Evolutionary conservation across 2,113 vertebrate species (phyloP).

Genomic region (Scalopus aquaticus): DNA sequence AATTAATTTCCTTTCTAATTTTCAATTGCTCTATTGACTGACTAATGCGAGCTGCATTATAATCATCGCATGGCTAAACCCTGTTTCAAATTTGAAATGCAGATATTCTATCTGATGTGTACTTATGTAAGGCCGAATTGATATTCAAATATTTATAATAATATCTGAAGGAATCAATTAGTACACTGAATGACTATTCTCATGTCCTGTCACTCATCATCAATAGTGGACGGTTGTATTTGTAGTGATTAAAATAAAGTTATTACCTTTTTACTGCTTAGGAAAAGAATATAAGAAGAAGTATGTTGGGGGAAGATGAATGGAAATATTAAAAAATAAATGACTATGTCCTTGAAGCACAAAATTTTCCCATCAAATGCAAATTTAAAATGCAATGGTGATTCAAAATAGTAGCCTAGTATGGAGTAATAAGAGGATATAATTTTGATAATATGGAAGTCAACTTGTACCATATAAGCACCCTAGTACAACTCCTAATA

Average conservation of each 20-base stretch:
- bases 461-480: neutral
- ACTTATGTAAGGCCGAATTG: neutral
- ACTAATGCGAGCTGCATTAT: neutral
- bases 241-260: neutral
- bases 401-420: neutral
- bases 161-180: neutral
- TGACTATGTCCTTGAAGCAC: neutral
- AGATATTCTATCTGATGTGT: neutral
- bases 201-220: neutral
- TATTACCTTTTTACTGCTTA: neutral
- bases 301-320: neutral
- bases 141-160: neutral
- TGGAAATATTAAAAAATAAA: neutral
- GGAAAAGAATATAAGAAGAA: neutral
- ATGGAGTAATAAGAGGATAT: neutral
- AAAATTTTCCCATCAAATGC: neutral
- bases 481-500: neutral
- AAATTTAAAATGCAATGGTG: neutral
- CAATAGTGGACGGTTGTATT: neutral
- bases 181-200: neutral
- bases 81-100: neutral
- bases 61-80: neutral
- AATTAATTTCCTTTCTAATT: neutral
- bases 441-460: neutral
- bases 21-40: neutral